Base-by-base conservation (phyloP, 1,140 invertebrate genomes). In the Drosophila azteca region DNA sequence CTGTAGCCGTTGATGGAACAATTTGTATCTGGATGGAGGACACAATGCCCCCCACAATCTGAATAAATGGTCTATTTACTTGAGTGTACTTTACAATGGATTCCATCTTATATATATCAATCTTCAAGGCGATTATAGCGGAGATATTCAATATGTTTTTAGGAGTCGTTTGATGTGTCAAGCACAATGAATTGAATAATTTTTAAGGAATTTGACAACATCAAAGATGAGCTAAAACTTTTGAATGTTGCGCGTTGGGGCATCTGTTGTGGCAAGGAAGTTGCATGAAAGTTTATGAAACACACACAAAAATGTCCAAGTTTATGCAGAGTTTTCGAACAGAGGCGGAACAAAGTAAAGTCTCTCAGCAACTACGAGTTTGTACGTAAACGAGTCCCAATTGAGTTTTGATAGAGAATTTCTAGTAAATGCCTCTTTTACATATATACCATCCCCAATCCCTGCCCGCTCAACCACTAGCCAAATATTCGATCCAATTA, bases 11-110 rank as follows among this genome's bases (percentile, higher is more conserved):
- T 24, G 24, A 5, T 26, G 24, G 4, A 26, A 26, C 24, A 26
- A 26, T 26, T 26, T 68, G 17, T 20, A 20, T 50, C 44, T 52
- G 39, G 50, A 26, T 5, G 24, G 24, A 5, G 24, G 24, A 26
- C 5, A 57, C 8, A 49, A 51, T 49, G 66, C 50, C 41, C 45
- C 15, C 65, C 46, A 51, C 17, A 20, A 52, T 69, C 52, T 64
- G 49, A 85, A 87, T 85, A 85, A 85, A 85, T 69, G 66, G 46
- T 60, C 59, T 79, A 88, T 78, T 87, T 87, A 78, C 75, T 76
- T 87, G 78, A 67, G 82, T 79, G 82, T 79, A 85, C 46, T 60
- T 46, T 24, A 58, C 8, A 61, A 41, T 65, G 39, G 5, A 26
- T 69, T 49, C 15, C 8, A 24, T 31, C 46, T 39, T 66, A 8